Conservation (phyloP, 2,113 vertebrate species). For the Nematolebias whitei region DNA sequence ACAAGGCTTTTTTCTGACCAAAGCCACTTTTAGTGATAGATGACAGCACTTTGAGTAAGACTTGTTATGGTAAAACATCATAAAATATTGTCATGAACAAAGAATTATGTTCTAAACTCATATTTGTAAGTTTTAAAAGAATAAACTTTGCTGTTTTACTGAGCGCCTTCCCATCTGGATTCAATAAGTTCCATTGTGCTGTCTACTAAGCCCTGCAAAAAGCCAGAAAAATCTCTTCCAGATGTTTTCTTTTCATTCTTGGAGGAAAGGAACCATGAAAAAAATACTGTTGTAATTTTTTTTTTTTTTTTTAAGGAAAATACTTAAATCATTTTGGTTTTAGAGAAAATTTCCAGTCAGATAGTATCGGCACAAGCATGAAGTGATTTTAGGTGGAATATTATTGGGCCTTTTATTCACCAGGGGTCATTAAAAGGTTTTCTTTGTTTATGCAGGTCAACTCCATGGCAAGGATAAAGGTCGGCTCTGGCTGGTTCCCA, state of each 20-base stretch:
- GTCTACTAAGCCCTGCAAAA: slow-evolving; percentile 78
- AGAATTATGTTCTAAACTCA: slow-evolving; percentile 14
- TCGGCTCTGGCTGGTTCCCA: slow-evolving; percentile 55
- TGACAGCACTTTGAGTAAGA: background rate
- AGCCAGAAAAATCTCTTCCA: slow-evolving; percentile 80
- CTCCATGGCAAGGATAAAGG: slow-evolving; percentile 65
- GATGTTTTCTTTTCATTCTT: slow-evolving; percentile 80
- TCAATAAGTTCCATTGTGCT: slow-evolving; percentile 78
- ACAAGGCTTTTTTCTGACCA: slow-evolving; percentile 51
- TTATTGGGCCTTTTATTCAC: slow-evolving; percentile 22
- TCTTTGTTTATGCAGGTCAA: slow-evolving; percentile 46
- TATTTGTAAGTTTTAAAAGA: slow-evolving; percentile 42
- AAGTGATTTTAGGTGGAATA: slow-evolving; percentile 41
- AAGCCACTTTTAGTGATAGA: slow-evolving; percentile 19
- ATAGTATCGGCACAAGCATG: slow-evolving; percentile 53
- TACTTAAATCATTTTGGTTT: slow-evolving; percentile 55
- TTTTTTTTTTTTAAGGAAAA: slow-evolving; percentile 69
- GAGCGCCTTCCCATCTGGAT: slow-evolving; percentile 77
- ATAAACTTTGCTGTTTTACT: slow-evolving; percentile 60
- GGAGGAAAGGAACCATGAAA: slow-evolving; percentile 69
- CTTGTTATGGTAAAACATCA: slow-evolving; percentile 1
- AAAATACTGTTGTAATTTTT: slow-evolving; percentile 54
- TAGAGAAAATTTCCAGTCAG: slow-evolving; percentile 52
- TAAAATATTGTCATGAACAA: slow-evolving; percentile 7
- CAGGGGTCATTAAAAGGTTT: slow-evolving; percentile 55